phyloP scores from a whole-genome alignment of 1,140 invertebrate genomes.

The Pseudoatta argentina region DNA sequence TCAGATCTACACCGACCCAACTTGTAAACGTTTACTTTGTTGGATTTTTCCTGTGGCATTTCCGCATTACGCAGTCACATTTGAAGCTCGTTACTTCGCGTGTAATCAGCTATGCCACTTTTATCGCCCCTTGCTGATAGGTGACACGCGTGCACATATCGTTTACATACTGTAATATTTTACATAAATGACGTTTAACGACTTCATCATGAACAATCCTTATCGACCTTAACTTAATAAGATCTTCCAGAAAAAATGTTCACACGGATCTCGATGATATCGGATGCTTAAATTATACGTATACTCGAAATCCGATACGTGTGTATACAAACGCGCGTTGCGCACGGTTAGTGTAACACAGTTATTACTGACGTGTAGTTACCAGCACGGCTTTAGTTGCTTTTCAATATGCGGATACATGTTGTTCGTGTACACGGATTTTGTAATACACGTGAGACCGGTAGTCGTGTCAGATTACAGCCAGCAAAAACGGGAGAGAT shows the following conservation, averaged over 20 bases:
- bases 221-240: background rate
- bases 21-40: background rate
- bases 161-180: slow-evolving; percentile 17
- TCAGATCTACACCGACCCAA: background rate
- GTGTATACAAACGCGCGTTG: background rate
- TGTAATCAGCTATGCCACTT: slow-evolving; percentile 46
- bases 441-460: slow-evolving; percentile 46
- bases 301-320: slow-evolving; percentile 2
- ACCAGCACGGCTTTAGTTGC: slow-evolving; percentile 21
- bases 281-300: background rate
- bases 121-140: slow-evolving; percentile 24
- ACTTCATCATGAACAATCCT: background rate
- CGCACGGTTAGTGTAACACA: slow-evolving; percentile 28
- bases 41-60: background rate
- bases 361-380: slow-evolving; percentile 30
- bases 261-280: slow-evolving; percentile 13
- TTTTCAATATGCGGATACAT: slow-evolving; percentile 26
- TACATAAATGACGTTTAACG: slow-evolving; percentile 20
- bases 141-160: slow-evolving; percentile 4
- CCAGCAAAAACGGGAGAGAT: slow-evolving; percentile 41
- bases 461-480: slow-evolving; percentile 52
- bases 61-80: background rate
- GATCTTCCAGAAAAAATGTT: background rate
- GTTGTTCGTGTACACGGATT: slow-evolving; percentile 30
- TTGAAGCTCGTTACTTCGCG: slow-evolving; percentile 24